Evolutionary conservation across 1,140 invertebrate species (phyloP).

Genomic region (Lepidurus arcticus): DNA sequence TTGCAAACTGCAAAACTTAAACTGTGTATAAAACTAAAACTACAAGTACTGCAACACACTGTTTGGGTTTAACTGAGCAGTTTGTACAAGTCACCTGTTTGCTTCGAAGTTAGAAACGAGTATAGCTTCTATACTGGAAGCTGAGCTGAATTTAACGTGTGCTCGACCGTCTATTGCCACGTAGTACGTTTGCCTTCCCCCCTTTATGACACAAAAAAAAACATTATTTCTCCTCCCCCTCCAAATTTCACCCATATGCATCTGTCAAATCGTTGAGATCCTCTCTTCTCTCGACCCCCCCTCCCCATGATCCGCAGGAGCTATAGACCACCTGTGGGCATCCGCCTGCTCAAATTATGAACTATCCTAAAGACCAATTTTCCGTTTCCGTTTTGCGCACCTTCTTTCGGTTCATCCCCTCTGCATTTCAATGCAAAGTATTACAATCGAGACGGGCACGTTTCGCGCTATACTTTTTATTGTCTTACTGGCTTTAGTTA

Average conservation of each 20-base stretch:
- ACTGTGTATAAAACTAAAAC: not conserved
- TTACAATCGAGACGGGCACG: not conserved
- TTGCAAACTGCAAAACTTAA: not conserved
- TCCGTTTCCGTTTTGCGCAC: slow-evolving; percentile 1
- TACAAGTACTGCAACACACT: not conserved
- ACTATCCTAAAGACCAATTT: not conserved
- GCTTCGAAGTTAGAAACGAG: not conserved
- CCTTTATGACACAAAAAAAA: not conserved
- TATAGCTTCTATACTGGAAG: not conserved
- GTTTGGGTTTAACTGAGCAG: not conserved
- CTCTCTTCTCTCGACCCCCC: not conserved
- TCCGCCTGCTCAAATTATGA: slow-evolving; percentile 12
- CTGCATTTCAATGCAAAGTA: not conserved
- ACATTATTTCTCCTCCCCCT: not conserved
- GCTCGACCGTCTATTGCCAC: slow-evolving; percentile 12
- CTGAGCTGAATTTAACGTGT: slow-evolving; percentile 12
- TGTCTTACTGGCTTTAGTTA: not conserved
- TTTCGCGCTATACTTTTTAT: not conserved
- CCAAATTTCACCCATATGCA: not conserved
- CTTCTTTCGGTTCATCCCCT: not conserved
- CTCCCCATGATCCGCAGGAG: not conserved
- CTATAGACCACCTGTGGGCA: slow-evolving; percentile 1
- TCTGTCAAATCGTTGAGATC: not conserved
- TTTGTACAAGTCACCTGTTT: not conserved
- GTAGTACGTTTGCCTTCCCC: not conserved